Percentiles rank a stretch among this genome's conserved stretches.
Conservation (phyloP, 2,797 vertebrate species). For the Pseudochirops corinnae region DNA sequence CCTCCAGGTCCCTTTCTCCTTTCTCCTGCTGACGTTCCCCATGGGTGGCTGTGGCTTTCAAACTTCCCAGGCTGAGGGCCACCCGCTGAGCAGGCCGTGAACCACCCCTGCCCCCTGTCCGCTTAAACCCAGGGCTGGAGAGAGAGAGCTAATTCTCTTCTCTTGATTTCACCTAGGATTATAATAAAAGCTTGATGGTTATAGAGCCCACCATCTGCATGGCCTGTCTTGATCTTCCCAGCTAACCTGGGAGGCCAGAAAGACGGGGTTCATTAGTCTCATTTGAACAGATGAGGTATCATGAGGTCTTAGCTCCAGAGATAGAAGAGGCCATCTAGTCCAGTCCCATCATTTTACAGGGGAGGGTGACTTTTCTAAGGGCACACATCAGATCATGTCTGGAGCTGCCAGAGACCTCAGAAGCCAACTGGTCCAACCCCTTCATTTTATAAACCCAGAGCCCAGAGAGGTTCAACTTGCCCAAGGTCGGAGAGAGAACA, state of each 20-base stretch:
- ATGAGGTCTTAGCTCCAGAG: neutral
- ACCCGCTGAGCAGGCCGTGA: neutral
- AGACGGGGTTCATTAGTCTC: neutral
- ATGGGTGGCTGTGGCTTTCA: neutral
- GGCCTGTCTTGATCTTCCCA: neutral
- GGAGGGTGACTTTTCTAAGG: neutral
- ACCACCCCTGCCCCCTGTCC: too few relatives aligned
- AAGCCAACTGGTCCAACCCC: too few relatives aligned
- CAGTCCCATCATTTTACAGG: neutral
- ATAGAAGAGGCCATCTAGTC: neutral
- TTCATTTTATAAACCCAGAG: neutral
- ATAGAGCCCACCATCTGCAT: neutral
- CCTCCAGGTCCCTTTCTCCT: neutral
- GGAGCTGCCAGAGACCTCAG: neutral
- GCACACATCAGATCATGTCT: neutral
- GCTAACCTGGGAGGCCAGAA: neutral
- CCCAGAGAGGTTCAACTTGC: neutral
- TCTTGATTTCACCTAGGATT: neutral
- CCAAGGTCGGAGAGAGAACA: neutral
- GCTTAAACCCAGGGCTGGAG: neutral
- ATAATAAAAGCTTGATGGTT: neutral
- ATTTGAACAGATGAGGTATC: neutral
- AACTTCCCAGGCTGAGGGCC: neutral
- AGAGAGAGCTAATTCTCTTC: neutral
- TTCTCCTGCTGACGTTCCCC: neutral